phyloP scores from a whole-genome alignment of 2,113 vertebrate species.

The Hipposideros armiger region DNA sequence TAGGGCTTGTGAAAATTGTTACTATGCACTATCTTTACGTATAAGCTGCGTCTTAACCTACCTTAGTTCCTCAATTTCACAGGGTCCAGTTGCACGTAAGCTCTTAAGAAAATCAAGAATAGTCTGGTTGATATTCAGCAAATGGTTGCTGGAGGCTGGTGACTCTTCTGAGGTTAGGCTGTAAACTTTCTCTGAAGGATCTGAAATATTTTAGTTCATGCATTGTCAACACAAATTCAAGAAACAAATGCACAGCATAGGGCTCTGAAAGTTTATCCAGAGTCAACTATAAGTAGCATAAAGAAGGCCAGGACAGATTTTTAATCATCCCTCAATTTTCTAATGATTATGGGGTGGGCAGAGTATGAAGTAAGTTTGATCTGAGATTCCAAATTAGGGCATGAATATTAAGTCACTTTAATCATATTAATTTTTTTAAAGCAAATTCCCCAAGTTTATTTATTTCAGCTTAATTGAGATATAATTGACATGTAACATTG shows the following conservation, averaged over 20 bases:
- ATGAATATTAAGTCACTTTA: neutral
- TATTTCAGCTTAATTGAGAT: neutral
- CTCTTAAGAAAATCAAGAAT: neutral
- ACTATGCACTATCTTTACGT: neutral
- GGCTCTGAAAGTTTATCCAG: neutral
- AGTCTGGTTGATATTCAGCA: neutral
- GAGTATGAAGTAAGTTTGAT: neutral
- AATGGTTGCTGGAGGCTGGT: neutral
- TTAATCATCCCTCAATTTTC: neutral
- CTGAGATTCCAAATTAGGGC: neutral
- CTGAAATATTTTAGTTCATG: conserved; percentile 75
- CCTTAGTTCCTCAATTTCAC: conserved; percentile 10
- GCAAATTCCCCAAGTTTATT: neutral
- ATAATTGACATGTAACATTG: neutral
- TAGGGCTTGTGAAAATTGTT: neutral
- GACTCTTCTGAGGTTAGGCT: conserved; percentile 53
- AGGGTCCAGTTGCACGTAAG: fast-evolving
- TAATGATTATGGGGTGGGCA: neutral
- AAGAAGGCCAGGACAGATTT: neutral
- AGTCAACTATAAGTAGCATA: neutral
- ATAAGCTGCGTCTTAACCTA: conserved; percentile 25
- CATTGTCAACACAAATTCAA: conserved; percentile 43
- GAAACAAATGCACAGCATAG: neutral
- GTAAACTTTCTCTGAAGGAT: conserved; percentile 62
- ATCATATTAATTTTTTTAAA: neutral